Evolutionary conservation across 2,113 vertebrate genomes (phyloP).

Genomic region (Eclectus roratus): DNA sequence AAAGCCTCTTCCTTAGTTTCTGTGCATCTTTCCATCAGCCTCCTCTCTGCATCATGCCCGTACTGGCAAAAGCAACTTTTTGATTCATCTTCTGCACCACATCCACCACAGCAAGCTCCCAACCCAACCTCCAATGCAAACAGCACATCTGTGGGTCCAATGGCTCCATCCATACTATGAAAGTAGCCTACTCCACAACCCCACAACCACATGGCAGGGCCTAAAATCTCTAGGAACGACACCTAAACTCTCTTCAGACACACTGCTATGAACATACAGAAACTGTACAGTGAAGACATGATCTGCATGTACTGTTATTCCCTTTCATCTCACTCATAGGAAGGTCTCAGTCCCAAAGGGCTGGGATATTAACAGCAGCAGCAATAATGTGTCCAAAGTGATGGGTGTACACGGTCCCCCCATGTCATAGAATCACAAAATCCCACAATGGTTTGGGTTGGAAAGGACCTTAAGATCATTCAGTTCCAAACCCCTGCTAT

Average conservation of each 20-base stretch:
- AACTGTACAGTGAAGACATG: not conserved
- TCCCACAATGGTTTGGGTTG: not conserved
- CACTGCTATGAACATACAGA: fast-evolving
- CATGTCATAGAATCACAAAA: not conserved
- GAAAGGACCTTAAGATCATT: not conserved
- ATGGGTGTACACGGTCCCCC: not conserved
- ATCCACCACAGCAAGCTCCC: not conserved
- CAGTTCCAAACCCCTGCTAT: not conserved
- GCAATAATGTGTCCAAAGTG: not conserved
- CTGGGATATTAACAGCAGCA: not conserved
- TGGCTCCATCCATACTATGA: not conserved
- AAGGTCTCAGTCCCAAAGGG: not conserved
- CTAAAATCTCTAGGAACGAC: not conserved
- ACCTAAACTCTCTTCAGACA: not conserved
- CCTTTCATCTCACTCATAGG: not conserved
- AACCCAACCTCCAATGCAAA: not conserved
- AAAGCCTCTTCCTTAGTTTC: not conserved
- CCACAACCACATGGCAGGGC: not conserved
- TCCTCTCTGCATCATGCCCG: fast-evolving
- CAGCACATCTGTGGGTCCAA: not conserved
- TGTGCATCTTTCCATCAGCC: not conserved
- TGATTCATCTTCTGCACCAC: not conserved
- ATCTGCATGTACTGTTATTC: not conserved
- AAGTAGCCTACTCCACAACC: not conserved
- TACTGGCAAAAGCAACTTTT: not conserved